phyloP scores from a whole-genome alignment of 1,140 invertebrate genomes.

The Euborellia annulipes region DNA sequence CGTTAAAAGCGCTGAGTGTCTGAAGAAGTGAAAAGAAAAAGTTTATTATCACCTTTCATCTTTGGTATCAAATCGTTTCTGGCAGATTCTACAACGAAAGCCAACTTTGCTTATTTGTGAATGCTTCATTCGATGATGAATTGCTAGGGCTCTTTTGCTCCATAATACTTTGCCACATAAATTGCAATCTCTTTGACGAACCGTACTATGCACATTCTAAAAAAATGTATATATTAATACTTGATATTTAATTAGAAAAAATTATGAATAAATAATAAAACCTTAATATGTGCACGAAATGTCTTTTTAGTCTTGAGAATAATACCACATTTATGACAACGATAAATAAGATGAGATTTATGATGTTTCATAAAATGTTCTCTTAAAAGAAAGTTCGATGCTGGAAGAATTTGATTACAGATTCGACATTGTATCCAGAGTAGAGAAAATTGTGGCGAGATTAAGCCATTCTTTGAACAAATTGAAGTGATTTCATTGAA shows the following conservation, averaged over 20 bases:
- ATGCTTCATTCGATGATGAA: conserved; percentile 18
- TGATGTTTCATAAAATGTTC: conserved; percentile 13
- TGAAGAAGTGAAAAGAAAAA: conserved; percentile 1
- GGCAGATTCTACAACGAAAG: conserved; percentile 17
- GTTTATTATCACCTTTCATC: conserved; percentile 15
- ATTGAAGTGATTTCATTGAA: too few relatives aligned
- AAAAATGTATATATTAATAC: conserved; percentile 1
- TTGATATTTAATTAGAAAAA: too few relatives aligned
- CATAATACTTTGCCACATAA: conserved; percentile 15
- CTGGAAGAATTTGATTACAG: conserved; percentile 3
- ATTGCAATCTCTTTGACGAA: conserved; percentile 10
- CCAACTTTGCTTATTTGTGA: conserved; percentile 12
- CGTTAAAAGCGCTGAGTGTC: neutral
- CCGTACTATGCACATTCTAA: conserved; percentile 12
- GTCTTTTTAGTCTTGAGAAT: conserved; percentile 16
- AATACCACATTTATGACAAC: conserved; percentile 13
- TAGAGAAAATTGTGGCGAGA: neutral
- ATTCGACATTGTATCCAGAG: neutral
- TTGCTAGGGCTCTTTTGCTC: conserved; percentile 13
- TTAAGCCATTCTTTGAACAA: neutral
- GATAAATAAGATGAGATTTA: conserved; percentile 11
- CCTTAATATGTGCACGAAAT: conserved; percentile 15
- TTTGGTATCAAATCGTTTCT: conserved; percentile 15
- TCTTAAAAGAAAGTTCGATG: conserved; percentile 1
- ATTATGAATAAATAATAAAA: conserved; percentile 2